phyloP scores from a whole-genome alignment of 2,888 invertebrate genomes.

The Rambutsinella grinnellia region DNA sequence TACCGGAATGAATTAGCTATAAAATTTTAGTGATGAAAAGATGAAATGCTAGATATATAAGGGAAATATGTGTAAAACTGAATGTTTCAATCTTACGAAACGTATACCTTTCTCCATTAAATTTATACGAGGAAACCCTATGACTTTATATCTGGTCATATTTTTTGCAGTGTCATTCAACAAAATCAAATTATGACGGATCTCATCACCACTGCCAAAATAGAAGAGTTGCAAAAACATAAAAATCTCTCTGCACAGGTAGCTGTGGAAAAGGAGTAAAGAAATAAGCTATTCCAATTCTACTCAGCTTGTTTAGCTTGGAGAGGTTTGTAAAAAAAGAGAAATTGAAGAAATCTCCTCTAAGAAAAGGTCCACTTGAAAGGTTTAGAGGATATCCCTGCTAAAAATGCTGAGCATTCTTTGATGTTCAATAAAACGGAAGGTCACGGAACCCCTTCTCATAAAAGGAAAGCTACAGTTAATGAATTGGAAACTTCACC shows the following conservation, averaged over 20 bases:
- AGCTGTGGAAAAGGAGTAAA: too few relatives aligned
- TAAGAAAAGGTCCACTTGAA: background rate
- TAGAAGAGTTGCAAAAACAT: background rate
- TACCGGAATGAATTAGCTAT: constrained; percentile 42
- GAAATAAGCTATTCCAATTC: too few relatives aligned
- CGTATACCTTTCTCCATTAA: background rate
- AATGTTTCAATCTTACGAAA: background rate
- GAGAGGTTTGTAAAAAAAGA: too few relatives aligned
- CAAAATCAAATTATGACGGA: constrained; percentile 49
- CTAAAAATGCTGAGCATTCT: constrained; percentile 27
- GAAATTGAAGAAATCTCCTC: too few relatives aligned
- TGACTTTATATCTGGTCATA: too few relatives aligned
- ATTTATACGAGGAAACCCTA: background rate
- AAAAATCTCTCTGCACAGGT: background rate
- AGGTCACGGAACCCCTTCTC: background rate
- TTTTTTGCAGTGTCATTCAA: constrained; percentile 46
- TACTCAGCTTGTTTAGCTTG: too few relatives aligned
- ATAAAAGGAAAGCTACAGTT: background rate
- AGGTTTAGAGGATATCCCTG: background rate
- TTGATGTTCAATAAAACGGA: constrained; percentile 2
- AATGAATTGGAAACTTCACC: constrained; percentile 30
- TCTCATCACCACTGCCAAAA: constrained; percentile 14
- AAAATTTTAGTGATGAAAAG: constrained; percentile 38
- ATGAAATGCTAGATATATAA: background rate
- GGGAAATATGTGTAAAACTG: background rate